A percentile compares a stretch with the other conserved stretches of the same genome.
These are phyloP conservation scores for Nymphalis polychloros DNA, from an alignment of 2,888 invertebrate genomes.

Conservation along the genomic window DNA sequence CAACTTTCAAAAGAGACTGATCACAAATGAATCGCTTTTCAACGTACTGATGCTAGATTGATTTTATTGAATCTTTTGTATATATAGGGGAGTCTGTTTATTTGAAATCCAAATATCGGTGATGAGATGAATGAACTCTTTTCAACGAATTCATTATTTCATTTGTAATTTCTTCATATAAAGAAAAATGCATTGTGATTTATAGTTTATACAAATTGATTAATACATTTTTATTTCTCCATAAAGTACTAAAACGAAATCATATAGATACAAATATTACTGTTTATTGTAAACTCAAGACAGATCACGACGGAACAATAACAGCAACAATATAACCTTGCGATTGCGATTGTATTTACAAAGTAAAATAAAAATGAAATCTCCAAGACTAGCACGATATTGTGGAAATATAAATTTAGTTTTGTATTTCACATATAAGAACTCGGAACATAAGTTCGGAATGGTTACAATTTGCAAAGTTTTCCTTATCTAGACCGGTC, in stretches of 20 bases:
- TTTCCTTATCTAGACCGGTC: constrained; percentile 37
- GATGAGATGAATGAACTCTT: neutral
- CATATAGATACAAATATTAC: neutral
- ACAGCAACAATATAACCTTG: neutral
- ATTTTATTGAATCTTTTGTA: neutral
- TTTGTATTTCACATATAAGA: constrained; percentile 33
- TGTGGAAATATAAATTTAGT: constrained; percentile 30
- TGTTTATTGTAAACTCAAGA: neutral
- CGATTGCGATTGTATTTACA: constrained; percentile 3
- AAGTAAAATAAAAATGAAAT: constrained; percentile 17
- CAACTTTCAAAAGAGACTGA: constrained; percentile 1
- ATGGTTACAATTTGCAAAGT: constrained; percentile 39
- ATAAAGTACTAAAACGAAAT: neutral
- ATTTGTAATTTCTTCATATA: too few relatives aligned
- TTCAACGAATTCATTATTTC: neutral
- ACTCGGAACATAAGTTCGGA: constrained; percentile 28
- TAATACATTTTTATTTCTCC: neutral
- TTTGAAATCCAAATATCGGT: too few relatives aligned
- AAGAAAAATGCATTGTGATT: too few relatives aligned
- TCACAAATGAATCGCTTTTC: constrained; percentile 2
- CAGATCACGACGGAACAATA: neutral
- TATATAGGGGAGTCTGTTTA: neutral
- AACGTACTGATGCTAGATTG: neutral
- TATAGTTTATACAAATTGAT: neutral
- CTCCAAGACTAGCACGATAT: constrained; percentile 23